Evolutionary conservation across 2,888 invertebrate genomes (phyloP).

Genomic region (Timandra comae): DNA sequence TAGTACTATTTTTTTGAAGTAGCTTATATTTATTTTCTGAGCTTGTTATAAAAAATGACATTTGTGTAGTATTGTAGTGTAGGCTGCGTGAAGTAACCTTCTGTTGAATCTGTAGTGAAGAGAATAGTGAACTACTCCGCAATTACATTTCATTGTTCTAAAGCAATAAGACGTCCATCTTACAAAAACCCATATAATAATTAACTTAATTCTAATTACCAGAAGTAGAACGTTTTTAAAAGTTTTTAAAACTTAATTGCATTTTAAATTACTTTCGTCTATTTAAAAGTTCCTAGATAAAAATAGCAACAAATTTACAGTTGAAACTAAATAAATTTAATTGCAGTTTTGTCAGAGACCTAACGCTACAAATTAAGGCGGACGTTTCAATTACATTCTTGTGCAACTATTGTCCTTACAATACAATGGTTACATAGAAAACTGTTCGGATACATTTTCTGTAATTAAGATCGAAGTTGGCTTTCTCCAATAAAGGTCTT

Average conservation of each 20-base stretch:
- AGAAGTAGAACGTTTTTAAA: slow-evolving; percentile 30
- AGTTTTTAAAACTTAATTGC: slow-evolving; percentile 30
- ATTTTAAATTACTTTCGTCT: slow-evolving; percentile 35
- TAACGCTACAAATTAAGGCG: slow-evolving; percentile 61
- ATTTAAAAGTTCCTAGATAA: slow-evolving; percentile 35
- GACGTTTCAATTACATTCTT: slow-evolving; percentile 73
- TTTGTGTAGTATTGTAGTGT: too few relatives aligned
- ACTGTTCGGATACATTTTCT: slow-evolving; percentile 27
- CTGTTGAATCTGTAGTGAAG: too few relatives aligned
- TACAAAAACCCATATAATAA: slow-evolving; percentile 8
- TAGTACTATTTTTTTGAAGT: too few relatives aligned
- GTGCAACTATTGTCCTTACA: slow-evolving; percentile 57
- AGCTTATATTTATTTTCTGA: too few relatives aligned
- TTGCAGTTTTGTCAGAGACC: slow-evolving; percentile 24
- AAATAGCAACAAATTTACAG: slow-evolving; percentile 40
- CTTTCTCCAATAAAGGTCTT: slow-evolving; percentile 47
- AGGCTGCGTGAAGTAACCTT: too few relatives aligned
- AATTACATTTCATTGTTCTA: too few relatives aligned
- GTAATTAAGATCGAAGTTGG: slow-evolving; percentile 42
- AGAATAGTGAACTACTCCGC: too few relatives aligned
- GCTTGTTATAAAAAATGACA: too few relatives aligned
- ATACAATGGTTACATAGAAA: slow-evolving; percentile 25
- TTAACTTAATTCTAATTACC: slow-evolving; percentile 16
- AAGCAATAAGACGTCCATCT: slow-evolving; percentile 7
- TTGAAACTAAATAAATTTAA: slow-evolving; percentile 32